A percentile compares a stretch with the other conserved stretches of the same genome.
Conservation (phyloP, 1,140 invertebrate genomes). For the Neodiprion lecontei region DNA sequence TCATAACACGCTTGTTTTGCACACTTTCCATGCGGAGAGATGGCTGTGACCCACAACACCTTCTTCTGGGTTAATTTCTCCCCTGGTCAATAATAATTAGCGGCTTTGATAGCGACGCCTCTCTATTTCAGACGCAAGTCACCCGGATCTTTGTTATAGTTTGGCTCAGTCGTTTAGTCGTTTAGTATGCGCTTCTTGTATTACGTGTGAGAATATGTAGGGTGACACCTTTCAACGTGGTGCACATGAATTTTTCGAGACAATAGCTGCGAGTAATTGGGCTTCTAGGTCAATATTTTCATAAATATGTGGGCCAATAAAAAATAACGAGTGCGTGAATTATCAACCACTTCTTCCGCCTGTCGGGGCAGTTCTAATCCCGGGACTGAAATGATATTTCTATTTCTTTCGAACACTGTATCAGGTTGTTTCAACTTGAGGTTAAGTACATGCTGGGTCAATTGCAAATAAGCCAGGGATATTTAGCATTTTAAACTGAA, state of each 20-base stretch:
- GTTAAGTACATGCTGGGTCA: too few species aligned
- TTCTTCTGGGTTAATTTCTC: conserved; percentile 30
- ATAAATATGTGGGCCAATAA: conserved; percentile 38
- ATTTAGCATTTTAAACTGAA: too few species aligned
- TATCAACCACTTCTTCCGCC: background rate
- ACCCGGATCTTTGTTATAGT: background rate
- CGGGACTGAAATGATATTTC: too few species aligned
- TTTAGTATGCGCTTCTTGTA: background rate
- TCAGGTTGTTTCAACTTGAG: too few species aligned
- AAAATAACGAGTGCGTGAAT: background rate
- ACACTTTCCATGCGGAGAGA: conserved; percentile 8
- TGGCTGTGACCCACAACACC: background rate
- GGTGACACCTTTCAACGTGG: background rate
- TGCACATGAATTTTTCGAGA: conserved; percentile 21
- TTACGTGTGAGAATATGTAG: conserved; percentile 1
- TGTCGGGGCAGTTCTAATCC: background rate
- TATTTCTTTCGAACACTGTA: too few species aligned
- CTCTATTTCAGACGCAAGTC: background rate
- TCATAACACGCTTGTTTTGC: conserved; percentile 42
- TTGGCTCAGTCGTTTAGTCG: background rate
- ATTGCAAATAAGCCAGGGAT: too few species aligned
- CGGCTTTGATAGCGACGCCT: background rate
- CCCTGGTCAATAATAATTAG: conserved; percentile 9
- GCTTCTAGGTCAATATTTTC: conserved; percentile 44
- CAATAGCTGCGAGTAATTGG: conserved; percentile 37